Evolutionary conservation across 1,140 invertebrate species (phyloP), one percentile per base, ranked within the genome.

Genomic region (Neocloeon triangulifer): DNA sequence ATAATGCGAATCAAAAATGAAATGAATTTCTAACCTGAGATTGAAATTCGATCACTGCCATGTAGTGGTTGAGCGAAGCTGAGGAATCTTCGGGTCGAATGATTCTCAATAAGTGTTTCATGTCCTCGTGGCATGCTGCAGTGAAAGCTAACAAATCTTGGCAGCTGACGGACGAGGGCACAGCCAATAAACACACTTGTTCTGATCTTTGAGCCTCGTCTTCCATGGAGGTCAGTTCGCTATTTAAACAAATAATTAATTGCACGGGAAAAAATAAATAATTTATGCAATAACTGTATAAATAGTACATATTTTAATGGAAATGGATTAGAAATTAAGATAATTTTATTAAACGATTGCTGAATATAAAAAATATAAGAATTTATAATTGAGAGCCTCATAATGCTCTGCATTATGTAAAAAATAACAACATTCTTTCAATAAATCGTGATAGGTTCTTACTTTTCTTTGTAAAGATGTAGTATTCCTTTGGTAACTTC

Each of bases 381-480:
- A 15, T 37, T 22, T 19, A 18, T 34, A 8, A 29, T 8, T 29
- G 13, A 10, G 7, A 27, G 30, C 32, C 32, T 34, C 23, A 23
- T 22, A 39, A 34, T 31, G 33, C 16, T 28, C 14, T 30, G 21
- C 15, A 19, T 12, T 13, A 15, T 25, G 25, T 33, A 34, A 38
- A 32, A 15, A 18, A 22, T 30, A 37, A 17, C 21, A 21, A n/a
- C 13, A 35, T 29, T 13, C 12, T 22, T 19, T 1, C 33, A 20
- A 36, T 35, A 18, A n/a, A 37, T n/a, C n/a, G n/a, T n/a, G n/a
- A n/a, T n/a, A 26, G 27, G 27, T 20, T 33, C 61, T 52, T 56
- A 80, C 77, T 89, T 86, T 56, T 94, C 86, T 55, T 94, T 94
- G 50, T 89, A 95, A 1, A 96, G 57, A 64, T 97, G 91, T 15